phyloP scores from a whole-genome alignment of 2,888 invertebrate genomes.

The Campoletis raptor region DNA sequence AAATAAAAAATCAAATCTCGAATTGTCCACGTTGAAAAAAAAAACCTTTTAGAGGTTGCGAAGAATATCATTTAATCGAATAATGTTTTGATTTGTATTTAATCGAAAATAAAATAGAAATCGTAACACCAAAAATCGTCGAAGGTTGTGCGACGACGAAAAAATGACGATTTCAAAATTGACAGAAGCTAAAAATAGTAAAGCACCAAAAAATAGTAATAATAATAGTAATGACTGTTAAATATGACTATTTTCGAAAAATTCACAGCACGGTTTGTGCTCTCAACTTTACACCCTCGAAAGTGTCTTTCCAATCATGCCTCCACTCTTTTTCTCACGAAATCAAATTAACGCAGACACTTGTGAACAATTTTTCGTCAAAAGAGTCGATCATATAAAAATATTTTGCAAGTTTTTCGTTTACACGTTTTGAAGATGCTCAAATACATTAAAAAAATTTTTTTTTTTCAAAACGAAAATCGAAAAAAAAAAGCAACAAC shows the following conservation, averaged over 20 bases:
- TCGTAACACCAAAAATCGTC: background rate
- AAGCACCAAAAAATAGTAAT: conserved; percentile 43
- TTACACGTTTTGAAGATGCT: background rate
- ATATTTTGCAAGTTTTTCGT: background rate
- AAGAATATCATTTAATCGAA: background rate
- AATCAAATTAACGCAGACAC: conserved; percentile 30
- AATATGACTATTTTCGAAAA: conserved; percentile 32
- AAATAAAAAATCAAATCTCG: background rate
- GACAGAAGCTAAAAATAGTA: conserved; percentile 5
- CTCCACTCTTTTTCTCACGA: background rate
- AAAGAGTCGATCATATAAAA: background rate
- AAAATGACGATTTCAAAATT: background rate
- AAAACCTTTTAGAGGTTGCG: background rate
- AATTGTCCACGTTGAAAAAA: background rate
- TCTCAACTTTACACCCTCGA: conserved; percentile 35
- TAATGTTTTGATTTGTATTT: background rate
- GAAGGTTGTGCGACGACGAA: background rate
- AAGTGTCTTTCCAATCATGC: conserved; percentile 44
- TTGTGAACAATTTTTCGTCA: conserved; percentile 28
- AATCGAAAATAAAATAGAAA: background rate
- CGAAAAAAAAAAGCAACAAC: background rate
- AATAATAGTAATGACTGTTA: conserved; percentile 33
- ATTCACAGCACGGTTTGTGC: conserved; percentile 24
- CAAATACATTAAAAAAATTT: background rate
- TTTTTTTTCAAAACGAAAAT: background rate